These are phyloP conservation scores for Peromyscus nudipes DNA, from an alignment of 2,797 vertebrate genomes.

Conservation along the genomic window DNA sequence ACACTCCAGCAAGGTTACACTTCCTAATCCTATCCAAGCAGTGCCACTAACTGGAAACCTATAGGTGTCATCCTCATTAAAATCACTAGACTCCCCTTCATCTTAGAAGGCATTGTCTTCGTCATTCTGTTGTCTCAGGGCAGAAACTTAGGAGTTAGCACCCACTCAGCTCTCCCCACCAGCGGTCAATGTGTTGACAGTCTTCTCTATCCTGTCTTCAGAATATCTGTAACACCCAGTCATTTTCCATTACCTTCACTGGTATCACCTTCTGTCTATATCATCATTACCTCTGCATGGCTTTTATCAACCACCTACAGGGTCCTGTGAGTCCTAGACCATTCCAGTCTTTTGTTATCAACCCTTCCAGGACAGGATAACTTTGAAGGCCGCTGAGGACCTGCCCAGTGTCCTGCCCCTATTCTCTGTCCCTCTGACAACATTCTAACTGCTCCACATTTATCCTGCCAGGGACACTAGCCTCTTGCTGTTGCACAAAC, in stretches of 20 bases:
- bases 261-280: background rate
- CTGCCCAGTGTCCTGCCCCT: background rate
- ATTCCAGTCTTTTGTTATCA: background rate
- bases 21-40: background rate
- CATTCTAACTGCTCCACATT: background rate
- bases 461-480: background rate
- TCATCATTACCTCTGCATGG: background rate
- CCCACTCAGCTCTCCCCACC: background rate
- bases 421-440: background rate
- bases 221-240: background rate
- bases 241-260: background rate
- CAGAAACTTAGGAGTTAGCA: background rate
- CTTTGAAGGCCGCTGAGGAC: background rate
- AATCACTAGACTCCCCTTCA: background rate
- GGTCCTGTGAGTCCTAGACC: background rate
- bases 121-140: background rate
- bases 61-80: background rate
- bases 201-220: background rate
- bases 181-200: background rate
- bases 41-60: background rate
- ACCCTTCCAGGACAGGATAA: background rate
- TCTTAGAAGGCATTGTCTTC: background rate
- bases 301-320: background rate
- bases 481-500: background rate
- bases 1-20: background rate